Evolutionary conservation across 2,113 vertebrate species (phyloP), one percentile per base, ranked within the genome.

Genomic region (Oophaga pumilio): DNA sequence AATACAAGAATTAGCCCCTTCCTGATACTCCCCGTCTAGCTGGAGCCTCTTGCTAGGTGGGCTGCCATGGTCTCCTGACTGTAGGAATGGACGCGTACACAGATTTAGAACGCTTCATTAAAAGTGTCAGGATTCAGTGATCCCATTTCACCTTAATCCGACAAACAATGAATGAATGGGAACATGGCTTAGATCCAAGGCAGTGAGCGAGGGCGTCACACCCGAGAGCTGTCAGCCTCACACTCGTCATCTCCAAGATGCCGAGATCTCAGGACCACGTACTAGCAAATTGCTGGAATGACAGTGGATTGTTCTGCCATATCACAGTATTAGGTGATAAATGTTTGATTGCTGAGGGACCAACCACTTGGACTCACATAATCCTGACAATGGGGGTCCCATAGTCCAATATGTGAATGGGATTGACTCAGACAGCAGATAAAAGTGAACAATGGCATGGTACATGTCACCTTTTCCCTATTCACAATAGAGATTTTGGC

Each of bases 101-200:
- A 8, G 77, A 59, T 59, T 81, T 43, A n/a, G 52, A 68, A 68
- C 18, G 22, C 20, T 14, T 52, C 28, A 66, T 49, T 64, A 82
- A 66, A n/a, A 49, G 8, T 82, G 80, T 64, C 33, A 53, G 50
- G 60, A 69, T 17, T 83, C 62, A 24, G 20, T 15, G 28, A 52
- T 83, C 49, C 81, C 49, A 66, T 68, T 66, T 71, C 50, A 69
- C 62, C 49, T 53, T 56, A 84, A 84, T 71, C 64, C 15, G 50
- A 13, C 28, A 64, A 80, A 60, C 77, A 81, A 28, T 57, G 26
- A 79, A 22, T 62, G 33, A 82, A 22, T 64, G 28, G 28, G 79
- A 64, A 22, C 5, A 43, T 60, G 79, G 79, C 78, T 43, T 22
- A 60, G 56, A 62, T 17, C 57, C 78, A 62, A 11, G 14, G 0